Evolutionary conservation across 2,888 invertebrate genomes (phyloP).

Genomic region (Spatulosminthurus flaviceps): DNA sequence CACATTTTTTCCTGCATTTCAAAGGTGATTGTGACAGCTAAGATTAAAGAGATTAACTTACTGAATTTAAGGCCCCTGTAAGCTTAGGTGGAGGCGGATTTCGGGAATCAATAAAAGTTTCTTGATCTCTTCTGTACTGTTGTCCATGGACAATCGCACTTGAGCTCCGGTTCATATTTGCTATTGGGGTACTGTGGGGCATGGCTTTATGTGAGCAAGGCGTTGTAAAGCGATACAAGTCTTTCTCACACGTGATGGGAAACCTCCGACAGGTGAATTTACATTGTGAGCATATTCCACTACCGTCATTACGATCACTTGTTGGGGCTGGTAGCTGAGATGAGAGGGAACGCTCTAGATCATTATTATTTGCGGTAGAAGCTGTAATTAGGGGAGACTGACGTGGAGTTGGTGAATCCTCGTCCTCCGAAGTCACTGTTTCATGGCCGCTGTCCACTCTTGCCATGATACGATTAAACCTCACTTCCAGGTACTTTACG

Average conservation of each 20-base stretch:
- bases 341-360: constrained; percentile 26
- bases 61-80: constrained; percentile 44
- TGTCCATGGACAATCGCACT: constrained; percentile 43
- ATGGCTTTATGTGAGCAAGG: constrained; percentile 44
- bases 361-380: constrained; percentile 18
- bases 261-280: constrained; percentile 43
- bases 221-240: constrained; percentile 44
- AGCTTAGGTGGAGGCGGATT: constrained; percentile 45
- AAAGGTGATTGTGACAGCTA: too few relatives aligned
- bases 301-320: constrained; percentile 25
- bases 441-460: constrained; percentile 70
- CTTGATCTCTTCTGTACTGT: constrained; percentile 12
- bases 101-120: constrained; percentile 32
- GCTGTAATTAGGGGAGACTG: constrained; percentile 39
- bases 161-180: constrained; percentile 43
- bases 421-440: constrained; percentile 68
- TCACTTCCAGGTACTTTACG: constrained; percentile 3
- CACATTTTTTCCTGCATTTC: too few relatives aligned
- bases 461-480: constrained; percentile 65
- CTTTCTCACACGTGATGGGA: constrained; percentile 51
- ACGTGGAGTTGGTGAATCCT: constrained; percentile 61
- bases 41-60: constrained; percentile 23
- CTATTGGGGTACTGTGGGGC: constrained; percentile 15
- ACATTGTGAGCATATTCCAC: constrained; percentile 40
- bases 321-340: constrained; percentile 25